These are phyloP conservation scores for Himalopsyche kuldschensis DNA, from an alignment of 2,888 invertebrate species.

Conservation along the genomic window DNA sequence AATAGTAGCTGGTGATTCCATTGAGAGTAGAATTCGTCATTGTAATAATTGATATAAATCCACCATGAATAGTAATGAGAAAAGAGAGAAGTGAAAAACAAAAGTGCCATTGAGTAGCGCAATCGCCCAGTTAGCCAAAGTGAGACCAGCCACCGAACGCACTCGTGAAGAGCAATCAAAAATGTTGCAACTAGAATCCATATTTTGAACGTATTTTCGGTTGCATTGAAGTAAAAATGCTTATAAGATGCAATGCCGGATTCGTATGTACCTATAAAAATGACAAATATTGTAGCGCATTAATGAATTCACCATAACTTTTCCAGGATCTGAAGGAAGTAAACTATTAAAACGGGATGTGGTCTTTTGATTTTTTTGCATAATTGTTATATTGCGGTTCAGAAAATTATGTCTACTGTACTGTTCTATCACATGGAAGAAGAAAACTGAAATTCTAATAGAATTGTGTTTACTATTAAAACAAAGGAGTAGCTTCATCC, in stretches of 20 bases:
- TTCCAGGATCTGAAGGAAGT: background rate
- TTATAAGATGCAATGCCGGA: slow-evolving; percentile 70
- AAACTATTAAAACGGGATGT: background rate
- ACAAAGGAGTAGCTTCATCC: too few species aligned
- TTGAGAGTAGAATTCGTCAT: slow-evolving; percentile 70
- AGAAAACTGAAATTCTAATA: too few species aligned
- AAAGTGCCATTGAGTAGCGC: slow-evolving; percentile 63
- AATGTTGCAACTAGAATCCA: slow-evolving; percentile 64
- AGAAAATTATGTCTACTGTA: too few species aligned
- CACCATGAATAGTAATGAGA: slow-evolving; percentile 73
- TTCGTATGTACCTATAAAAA: slow-evolving; percentile 63
- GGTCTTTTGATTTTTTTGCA: too few species aligned
- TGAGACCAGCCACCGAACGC: slow-evolving; percentile 59
- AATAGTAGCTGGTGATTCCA: slow-evolving; percentile 72
- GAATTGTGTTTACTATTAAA: too few species aligned
- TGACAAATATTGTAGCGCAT: background rate
- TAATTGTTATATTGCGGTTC: too few species aligned
- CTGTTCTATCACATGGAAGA: too few species aligned
- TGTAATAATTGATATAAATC: slow-evolving; percentile 71
- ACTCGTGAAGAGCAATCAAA: slow-evolving; percentile 64
- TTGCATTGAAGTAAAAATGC: slow-evolving; percentile 72
- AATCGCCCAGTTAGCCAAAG: slow-evolving; percentile 57
- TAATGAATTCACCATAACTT: background rate
- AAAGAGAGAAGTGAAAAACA: slow-evolving; percentile 65
- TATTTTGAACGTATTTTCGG: slow-evolving; percentile 66